Percentiles rank a stretch among this genome's conserved stretches.
phyloP scores from a whole-genome alignment of 2,888 invertebrate species.

The Cinara cedri region DNA sequence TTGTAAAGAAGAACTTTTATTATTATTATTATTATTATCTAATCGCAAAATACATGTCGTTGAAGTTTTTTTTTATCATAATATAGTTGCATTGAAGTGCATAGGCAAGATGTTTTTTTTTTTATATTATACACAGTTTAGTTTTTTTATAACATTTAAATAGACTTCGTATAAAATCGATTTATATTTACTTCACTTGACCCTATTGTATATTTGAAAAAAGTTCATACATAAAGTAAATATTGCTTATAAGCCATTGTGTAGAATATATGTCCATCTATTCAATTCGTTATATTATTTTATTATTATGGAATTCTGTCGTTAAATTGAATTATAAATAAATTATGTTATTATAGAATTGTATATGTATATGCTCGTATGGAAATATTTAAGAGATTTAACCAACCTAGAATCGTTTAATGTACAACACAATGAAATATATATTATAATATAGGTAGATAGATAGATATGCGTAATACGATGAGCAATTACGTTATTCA shows the following conservation, averaged over 20 bases:
- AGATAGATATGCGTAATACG: not conserved
- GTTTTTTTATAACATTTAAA: no score
- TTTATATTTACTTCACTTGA: no score
- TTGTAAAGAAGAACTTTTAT: no score
- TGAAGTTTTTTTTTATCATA: no score
- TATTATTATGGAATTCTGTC: not conserved
- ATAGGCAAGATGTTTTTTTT: no score
- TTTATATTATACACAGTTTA: no score
- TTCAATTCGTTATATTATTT: not conserved
- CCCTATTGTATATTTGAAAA: not conserved
- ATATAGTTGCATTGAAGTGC: no score
- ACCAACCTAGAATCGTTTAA: not conserved
- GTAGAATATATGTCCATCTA: not conserved
- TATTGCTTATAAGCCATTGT: not conserved
- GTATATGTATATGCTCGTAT: not conserved
- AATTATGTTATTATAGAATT: not conserved
- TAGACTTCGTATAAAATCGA: no score
- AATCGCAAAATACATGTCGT: no score
- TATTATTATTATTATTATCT: no score
- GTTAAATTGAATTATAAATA: constrained; percentile 23
- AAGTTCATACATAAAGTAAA: not conserved
- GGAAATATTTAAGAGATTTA: constrained; percentile 20
- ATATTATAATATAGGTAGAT: not conserved
- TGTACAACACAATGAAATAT: not conserved
- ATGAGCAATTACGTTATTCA: constrained; percentile 30